Evolutionary conservation across 2,888 invertebrate species (phyloP).

Genomic region (Metalampra italica): DNA sequence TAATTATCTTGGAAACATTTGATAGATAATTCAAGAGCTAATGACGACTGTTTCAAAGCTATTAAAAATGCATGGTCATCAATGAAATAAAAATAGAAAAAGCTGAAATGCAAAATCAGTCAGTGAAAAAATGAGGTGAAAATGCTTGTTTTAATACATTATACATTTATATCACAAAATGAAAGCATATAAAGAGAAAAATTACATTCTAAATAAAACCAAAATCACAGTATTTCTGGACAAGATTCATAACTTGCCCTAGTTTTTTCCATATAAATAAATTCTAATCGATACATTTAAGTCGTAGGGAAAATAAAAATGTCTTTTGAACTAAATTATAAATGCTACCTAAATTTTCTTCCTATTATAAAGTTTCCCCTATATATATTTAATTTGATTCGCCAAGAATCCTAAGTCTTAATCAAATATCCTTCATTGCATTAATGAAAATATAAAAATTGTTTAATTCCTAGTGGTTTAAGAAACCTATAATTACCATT

Average conservation of each 20-base stretch:
- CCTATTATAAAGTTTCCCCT: constrained; percentile 57
- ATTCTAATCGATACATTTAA: constrained; percentile 57
- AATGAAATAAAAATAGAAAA: constrained; percentile 1
- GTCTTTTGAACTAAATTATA: constrained; percentile 66
- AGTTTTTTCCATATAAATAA: constrained; percentile 64
- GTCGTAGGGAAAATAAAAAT: constrained; percentile 52
- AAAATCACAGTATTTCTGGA: constrained; percentile 74
- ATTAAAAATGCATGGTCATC: not conserved
- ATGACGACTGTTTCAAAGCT: not conserved
- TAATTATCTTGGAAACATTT: too few species aligned
- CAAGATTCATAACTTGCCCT: constrained; percentile 69
- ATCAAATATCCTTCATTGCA: constrained; percentile 69
- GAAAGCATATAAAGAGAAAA: constrained; percentile 63
- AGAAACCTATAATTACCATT: constrained; percentile 72
- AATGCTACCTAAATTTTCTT: constrained; percentile 53
- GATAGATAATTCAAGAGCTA: too few species aligned
- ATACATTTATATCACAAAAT: constrained; percentile 68
- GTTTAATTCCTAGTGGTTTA: constrained; percentile 71
- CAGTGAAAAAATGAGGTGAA: constrained; percentile 36
- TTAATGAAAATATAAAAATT: constrained; percentile 74
- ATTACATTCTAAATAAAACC: constrained; percentile 73
- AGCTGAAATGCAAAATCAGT: constrained; percentile 58
- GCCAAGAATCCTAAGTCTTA: constrained; percentile 55
- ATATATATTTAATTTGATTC: constrained; percentile 44
- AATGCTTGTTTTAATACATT: constrained; percentile 48